Conservation (phyloP, 2,797 vertebrate genomes). For the Cynodonichthys magdalenae region DNA sequence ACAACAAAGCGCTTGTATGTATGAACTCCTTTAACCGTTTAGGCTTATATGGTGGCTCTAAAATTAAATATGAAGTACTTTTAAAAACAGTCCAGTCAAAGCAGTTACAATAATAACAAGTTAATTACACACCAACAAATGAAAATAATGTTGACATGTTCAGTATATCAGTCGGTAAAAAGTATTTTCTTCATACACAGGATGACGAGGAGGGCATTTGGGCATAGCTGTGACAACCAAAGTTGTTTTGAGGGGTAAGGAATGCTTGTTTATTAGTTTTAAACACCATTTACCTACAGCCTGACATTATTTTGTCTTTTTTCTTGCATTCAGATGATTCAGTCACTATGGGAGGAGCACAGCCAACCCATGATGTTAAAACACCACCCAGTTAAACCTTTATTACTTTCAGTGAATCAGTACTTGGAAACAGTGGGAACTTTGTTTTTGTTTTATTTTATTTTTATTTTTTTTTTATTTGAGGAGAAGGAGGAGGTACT, state of each 20-base stretch:
- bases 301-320: not conserved
- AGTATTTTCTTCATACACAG: conserved; percentile 81
- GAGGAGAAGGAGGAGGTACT: conserved; percentile 56
- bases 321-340: conserved; percentile 90
- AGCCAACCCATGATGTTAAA: conserved; percentile 91
- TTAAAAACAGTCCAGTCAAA: too few relatives aligned
- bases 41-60: too few relatives aligned
- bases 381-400: conserved; percentile 93
- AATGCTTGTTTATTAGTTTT: conserved; percentile 4
- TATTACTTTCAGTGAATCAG: conserved; percentile 80
- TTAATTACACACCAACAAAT: not conserved
- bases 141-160: not conserved
- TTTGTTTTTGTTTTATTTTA: conserved; percentile 26
- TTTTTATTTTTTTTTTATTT: conserved; percentile 24
- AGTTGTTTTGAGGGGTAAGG: conserved; percentile 96
- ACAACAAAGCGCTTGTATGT: too few relatives aligned
- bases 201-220: conserved; percentile 99
- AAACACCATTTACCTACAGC: too few relatives aligned
- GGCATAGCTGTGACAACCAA: conserved; percentile 94
- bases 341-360: conserved; percentile 93
- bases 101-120: not conserved
- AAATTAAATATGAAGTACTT: too few relatives aligned
- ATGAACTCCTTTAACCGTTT: too few relatives aligned
- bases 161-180: not conserved
- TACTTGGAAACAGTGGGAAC: conserved; percentile 55